A percentile compares a stretch with the other conserved stretches of the same genome.
Conservation (phyloP, 2,113 vertebrate genomes). For the Prinia subflava region DNA sequence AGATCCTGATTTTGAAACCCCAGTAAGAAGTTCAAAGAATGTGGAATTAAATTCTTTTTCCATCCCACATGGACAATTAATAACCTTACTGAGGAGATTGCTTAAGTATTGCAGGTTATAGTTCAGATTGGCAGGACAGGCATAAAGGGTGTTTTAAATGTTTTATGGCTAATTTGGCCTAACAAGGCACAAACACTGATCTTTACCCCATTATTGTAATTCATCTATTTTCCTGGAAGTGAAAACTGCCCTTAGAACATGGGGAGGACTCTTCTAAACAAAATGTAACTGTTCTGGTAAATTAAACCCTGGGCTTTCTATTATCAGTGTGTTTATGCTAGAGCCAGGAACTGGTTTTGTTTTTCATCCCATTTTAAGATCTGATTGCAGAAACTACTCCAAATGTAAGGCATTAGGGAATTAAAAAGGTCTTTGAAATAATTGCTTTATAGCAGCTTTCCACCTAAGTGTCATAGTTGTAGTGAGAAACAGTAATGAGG, state of each 20-base stretch:
- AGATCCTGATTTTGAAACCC: constrained; percentile 13
- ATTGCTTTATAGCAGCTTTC: not conserved
- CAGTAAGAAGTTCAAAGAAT: constrained; percentile 34
- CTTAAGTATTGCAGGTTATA: not conserved
- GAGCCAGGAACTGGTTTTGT: not conserved
- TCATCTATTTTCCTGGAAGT: not conserved
- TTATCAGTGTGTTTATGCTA: not conserved
- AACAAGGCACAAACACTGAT: not conserved
- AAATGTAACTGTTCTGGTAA: not conserved
- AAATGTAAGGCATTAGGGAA: not conserved
- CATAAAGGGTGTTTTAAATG: not conserved
- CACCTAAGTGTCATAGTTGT: not conserved
- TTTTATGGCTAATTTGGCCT: not conserved
- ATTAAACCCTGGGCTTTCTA: not conserved
- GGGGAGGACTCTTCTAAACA: not conserved
- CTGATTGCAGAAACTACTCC: not conserved
- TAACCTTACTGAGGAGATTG: not conserved
- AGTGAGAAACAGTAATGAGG: not conserved
- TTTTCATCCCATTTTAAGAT: not conserved
- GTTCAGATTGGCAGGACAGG: constrained; percentile 3
- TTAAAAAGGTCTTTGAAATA: not conserved
- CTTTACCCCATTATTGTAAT: not conserved
- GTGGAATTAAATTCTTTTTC: constrained; percentile 24
- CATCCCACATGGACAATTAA: not conserved
- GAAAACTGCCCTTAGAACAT: not conserved